Evolutionary conservation across 2,113 vertebrate genomes (phyloP), one percentile per base, ranked within the genome.

Genomic region (Oryzias melastigma): DNA sequence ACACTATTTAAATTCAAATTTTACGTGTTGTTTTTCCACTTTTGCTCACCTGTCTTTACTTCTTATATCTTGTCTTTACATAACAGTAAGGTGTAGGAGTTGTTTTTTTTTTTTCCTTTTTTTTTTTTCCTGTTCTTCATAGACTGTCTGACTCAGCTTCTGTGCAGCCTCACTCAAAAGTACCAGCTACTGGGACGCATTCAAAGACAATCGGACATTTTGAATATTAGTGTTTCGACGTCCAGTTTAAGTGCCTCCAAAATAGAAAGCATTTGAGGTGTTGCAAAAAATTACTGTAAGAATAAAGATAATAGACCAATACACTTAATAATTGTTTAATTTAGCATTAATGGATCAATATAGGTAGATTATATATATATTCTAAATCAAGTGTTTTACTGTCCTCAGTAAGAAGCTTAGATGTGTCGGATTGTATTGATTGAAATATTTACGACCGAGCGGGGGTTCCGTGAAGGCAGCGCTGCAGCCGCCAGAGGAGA

Each of bases 381-480:
- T 29, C 7, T 29, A 27, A 29, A 7, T 35, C 12, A 35, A 12
- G 35, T 8, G 35, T 13, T 35, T 35, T 12, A 35, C 35, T 35
- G 2, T 35, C 35, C 35, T 3, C 1, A 8, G 8, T 35, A 27
- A 27, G 2, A 35, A 35, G 35, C 35, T 35, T 27, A 5, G 25
- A 8, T 12, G 10, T 35, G 35, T 35, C 35, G 35, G 35, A 35
- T 35, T 35, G 10, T 35, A 35, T 35, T 35, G 10, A 12, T 35
- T 35, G 35, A 12, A 3, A 35, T 17, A 41, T 29, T 29, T 24
- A 0, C 24, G 14, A 45, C 5, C 48, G 19, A 1, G 0, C 1
- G 35, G 4, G 17, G 14, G n/a, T 78, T 7, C 17, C 71, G 0
- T 82, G 80, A 87, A 87, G 4, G 83, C 85, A 69, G 5, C 87